phyloP scores from a whole-genome alignment of 1,140 invertebrate species.

The Leguminivora glycinivorella region DNA sequence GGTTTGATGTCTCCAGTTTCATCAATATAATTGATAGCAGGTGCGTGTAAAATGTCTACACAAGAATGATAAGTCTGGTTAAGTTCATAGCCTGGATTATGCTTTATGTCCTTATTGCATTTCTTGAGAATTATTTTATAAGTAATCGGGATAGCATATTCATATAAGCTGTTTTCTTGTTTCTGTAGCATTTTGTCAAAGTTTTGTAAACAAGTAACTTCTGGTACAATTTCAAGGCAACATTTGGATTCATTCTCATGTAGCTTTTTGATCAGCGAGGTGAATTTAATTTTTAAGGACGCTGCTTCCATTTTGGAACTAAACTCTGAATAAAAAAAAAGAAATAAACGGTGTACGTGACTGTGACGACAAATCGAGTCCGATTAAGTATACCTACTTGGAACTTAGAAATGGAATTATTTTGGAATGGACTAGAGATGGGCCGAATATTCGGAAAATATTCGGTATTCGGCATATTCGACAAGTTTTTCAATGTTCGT shows the following conservation, averaged over 20 bases:
- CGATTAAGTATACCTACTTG: too few species aligned
- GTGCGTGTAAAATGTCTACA: conserved; percentile 53
- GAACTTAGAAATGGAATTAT: too few species aligned
- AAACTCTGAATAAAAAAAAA: conserved; percentile 32
- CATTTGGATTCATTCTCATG: conserved; percentile 46
- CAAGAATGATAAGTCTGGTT: conserved; percentile 63
- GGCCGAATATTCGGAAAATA: too few species aligned
- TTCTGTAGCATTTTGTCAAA: conserved; percentile 61
- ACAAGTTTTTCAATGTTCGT: too few species aligned
- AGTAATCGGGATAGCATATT: conserved; percentile 62
- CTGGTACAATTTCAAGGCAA: conserved; percentile 62
- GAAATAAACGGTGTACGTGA: conserved; percentile 34
- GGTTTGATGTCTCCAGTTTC: conserved; percentile 46
- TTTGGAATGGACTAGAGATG: too few species aligned
- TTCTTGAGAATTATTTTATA: conserved; percentile 63
- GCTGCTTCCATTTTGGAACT: conserved; percentile 46
- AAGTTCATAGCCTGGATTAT: conserved; percentile 34
- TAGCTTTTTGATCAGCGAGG: conserved; percentile 49
- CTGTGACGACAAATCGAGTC: conserved; percentile 30
- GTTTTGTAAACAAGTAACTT: conserved; percentile 52
- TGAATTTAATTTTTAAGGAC: conserved; percentile 56
- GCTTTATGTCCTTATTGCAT: background rate
- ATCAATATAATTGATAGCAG: conserved; percentile 38
- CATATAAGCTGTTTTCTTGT: conserved; percentile 43
- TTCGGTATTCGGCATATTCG: too few species aligned